These are phyloP conservation scores for Zootoca vivipara DNA, from an alignment of 2,113 vertebrate species.

Conservation along the genomic window DNA sequence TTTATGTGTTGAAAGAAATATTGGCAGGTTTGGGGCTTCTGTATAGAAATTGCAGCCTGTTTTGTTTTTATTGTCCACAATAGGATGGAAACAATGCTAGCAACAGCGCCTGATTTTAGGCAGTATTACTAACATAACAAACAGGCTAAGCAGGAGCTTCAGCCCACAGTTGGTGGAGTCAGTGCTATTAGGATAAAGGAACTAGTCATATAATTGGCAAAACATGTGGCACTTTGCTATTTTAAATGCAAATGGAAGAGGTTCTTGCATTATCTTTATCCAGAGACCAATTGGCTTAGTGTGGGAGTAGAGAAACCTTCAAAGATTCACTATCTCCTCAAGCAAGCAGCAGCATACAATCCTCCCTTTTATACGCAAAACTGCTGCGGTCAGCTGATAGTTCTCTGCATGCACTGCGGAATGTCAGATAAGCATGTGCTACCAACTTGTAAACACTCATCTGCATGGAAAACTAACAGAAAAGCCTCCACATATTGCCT, in stretches of 20 bases:
- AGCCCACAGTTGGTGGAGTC: not conserved
- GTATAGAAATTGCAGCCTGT: conserved; percentile 31
- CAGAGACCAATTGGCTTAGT: not conserved
- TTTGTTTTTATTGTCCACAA: not conserved
- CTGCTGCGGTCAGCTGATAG: conserved; percentile 55
- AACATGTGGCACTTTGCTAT: too few relatives aligned
- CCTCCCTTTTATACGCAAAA: conserved; percentile 5
- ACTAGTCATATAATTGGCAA: not conserved
- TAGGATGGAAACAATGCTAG: not conserved
- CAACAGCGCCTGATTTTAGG: not conserved
- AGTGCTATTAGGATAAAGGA: not conserved
- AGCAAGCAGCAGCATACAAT: accelerated
- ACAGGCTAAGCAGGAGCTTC: not conserved
- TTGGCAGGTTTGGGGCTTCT: not conserved
- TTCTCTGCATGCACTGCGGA: conserved; percentile 36
- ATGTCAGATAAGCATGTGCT: conserved; percentile 49
- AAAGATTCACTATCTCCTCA: not conserved
- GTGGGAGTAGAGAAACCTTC: too few relatives aligned
- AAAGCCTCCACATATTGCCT: too few relatives aligned
- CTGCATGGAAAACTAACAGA: not conserved
- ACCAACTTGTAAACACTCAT: conserved; percentile 36
- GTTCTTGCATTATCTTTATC: not conserved
- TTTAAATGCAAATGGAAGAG: not conserved
- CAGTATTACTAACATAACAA: conserved; percentile 10
- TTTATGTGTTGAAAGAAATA: not conserved